Evolutionary conservation across 2,888 invertebrate species (phyloP).

Genomic region (Mimas tiliae): DNA sequence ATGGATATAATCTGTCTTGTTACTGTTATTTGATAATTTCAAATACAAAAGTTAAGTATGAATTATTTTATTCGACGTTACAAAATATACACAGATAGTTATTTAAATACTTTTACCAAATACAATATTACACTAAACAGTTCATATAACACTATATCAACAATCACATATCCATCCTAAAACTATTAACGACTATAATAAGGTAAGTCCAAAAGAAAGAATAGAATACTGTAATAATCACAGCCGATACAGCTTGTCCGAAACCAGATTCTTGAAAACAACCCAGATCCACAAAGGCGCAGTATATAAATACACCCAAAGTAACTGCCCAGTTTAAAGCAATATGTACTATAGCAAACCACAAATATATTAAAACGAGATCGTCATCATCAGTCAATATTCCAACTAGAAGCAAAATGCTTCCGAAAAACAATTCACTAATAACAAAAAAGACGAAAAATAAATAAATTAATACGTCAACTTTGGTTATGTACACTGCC

Average conservation of each 20-base stretch:
- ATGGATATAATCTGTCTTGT: no score
- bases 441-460: slow-evolving; percentile 37
- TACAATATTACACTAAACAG: no score
- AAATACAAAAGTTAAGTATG: no score
- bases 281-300: slow-evolving; percentile 37
- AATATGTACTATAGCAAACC: slow-evolving; percentile 44
- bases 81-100: no score
- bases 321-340: slow-evolving; percentile 43
- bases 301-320: slow-evolving; percentile 40
- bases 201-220: slow-evolving; percentile 45
- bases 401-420: slow-evolving; percentile 45
- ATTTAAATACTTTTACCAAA: no score
- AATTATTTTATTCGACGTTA: no score
- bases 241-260: slow-evolving; percentile 35
- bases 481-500: slow-evolving; percentile 43
- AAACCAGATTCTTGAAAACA: slow-evolving; percentile 47
- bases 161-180: slow-evolving; percentile 37
- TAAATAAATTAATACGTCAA: slow-evolving; percentile 45
- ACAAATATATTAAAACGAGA: slow-evolving; percentile 43
- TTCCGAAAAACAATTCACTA: slow-evolving; percentile 40
- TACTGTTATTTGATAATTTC: no score
- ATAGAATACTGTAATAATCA: slow-evolving; percentile 41
- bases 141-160: neutral
- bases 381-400: slow-evolving; percentile 35
- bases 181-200: slow-evolving; percentile 46